Percentiles rank a stretch among this genome's conserved stretches.
Evolutionary conservation across 2,797 vertebrate species (phyloP).

Genomic region (Ptychadena robeensis): DNA sequence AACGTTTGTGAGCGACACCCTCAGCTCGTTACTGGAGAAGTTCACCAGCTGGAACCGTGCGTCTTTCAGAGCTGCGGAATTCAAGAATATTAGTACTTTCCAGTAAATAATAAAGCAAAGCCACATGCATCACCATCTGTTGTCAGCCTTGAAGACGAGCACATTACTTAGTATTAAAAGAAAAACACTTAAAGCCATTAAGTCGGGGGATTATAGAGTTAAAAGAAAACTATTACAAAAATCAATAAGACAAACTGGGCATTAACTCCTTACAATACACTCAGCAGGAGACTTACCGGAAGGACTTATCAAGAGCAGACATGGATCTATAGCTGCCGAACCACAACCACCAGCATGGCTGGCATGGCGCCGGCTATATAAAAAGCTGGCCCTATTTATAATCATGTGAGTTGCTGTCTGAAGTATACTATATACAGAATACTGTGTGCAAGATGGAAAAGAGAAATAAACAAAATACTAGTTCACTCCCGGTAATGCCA

Average conservation of each 20-base stretch:
- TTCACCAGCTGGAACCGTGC: conserved; percentile 97
- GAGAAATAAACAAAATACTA: too few species aligned
- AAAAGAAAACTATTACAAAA: conserved; percentile 27
- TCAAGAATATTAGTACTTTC: conserved; percentile 55
- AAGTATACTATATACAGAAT: too few species aligned
- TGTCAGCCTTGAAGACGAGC: not conserved
- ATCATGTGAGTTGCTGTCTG: too few species aligned
- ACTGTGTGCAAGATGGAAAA: too few species aligned
- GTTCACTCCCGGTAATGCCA: too few species aligned
- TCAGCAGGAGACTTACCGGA: conserved; percentile 11
- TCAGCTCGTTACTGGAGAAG: conserved; percentile 97
- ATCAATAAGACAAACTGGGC: conserved; percentile 21
- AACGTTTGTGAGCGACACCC: conserved; percentile 95
- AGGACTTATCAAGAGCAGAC: conserved; percentile 17
- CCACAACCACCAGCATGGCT: not conserved
- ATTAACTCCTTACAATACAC: conserved; percentile 23
- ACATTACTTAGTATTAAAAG: conserved; percentile 21
- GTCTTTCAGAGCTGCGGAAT: conserved; percentile 89
- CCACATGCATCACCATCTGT: conserved; percentile 4
- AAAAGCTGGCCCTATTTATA: not conserved
- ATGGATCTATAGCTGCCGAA: not conserved
- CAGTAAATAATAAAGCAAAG: not conserved
- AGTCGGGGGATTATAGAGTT: conserved; percentile 24
- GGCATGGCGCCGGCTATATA: not conserved
- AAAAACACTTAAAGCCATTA: conserved; percentile 33